Evolutionary conservation across 1,140 invertebrate species (phyloP).

Genomic region (Drosophila virilis): DNA sequence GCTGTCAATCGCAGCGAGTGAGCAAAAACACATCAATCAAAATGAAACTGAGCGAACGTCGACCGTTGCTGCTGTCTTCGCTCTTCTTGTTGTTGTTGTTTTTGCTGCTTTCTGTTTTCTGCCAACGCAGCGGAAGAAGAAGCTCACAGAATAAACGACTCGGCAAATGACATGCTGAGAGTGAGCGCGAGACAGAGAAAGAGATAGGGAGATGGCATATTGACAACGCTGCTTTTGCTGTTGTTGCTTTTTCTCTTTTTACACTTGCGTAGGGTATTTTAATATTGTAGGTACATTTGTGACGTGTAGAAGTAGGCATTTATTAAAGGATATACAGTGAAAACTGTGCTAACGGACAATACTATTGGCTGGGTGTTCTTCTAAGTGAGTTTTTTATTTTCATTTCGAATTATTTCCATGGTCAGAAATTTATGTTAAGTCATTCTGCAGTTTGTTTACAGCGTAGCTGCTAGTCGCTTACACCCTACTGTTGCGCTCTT

Average conservation of each 20-base stretch:
- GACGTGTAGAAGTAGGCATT: too few relatives aligned
- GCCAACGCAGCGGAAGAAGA: slow-evolving; percentile 54
- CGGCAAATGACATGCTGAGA: slow-evolving; percentile 25
- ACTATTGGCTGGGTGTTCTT: too few relatives aligned
- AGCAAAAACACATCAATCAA: slow-evolving; percentile 65
- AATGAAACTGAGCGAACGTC: slow-evolving; percentile 50
- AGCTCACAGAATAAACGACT: slow-evolving; percentile 24
- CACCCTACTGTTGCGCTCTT: too few relatives aligned
- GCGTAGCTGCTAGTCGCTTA: too few relatives aligned
- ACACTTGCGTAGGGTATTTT: too few relatives aligned
- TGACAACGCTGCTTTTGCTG: slow-evolving; percentile 26
- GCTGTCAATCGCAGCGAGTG: slow-evolving; percentile 53
- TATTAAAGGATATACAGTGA: too few relatives aligned
- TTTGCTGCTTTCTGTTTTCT: slow-evolving; percentile 30
- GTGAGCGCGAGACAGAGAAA: slow-evolving; percentile 6
- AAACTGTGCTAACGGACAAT: too few relatives aligned
- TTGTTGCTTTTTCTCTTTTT: slow-evolving; percentile 15
- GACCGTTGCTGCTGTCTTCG: slow-evolving; percentile 26
- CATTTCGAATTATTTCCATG: too few relatives aligned
- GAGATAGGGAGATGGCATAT: slow-evolving; percentile 5
- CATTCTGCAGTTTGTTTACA: too few relatives aligned
- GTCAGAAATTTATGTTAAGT: too few relatives aligned
- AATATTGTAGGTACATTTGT: too few relatives aligned
- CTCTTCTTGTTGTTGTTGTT: slow-evolving; percentile 19
- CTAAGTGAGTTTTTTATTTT: too few relatives aligned